A percentile compares a stretch with the other conserved stretches of the same genome.
Conservation (phyloP, 2,113 vertebrate species). For the Peromyscus leucopus region DNA sequence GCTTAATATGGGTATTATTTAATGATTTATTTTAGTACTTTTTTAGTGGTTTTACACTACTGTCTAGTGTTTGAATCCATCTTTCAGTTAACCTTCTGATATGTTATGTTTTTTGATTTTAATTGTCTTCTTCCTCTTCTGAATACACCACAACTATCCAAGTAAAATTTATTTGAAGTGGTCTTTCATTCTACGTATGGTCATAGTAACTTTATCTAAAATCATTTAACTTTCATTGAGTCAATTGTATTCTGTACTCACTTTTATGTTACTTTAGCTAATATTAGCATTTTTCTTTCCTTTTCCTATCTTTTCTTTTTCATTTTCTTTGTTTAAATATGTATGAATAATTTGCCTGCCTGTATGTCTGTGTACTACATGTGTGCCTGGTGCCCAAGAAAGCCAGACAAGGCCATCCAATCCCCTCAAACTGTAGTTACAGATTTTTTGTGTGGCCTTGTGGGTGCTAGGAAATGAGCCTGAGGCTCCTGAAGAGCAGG, state of each 20-base stretch:
- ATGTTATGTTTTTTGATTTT: not conserved
- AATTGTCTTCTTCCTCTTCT: not conserved
- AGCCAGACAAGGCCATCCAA: too few species aligned
- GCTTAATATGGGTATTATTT: too few species aligned
- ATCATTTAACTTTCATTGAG: not conserved
- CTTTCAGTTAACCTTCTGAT: not conserved
- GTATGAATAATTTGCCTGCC: not conserved
- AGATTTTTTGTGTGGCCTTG: not conserved
- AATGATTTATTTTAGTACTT: not conserved
- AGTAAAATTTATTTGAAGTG: not conserved
- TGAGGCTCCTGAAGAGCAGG: fast-evolving
- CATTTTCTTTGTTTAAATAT: not conserved
- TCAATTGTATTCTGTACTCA: not conserved
- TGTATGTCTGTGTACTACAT: not conserved
- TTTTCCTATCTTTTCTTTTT: not conserved
- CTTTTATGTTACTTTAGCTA: not conserved
- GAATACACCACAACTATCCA: not conserved
- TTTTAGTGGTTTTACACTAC: not conserved
- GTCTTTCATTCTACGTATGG: not conserved
- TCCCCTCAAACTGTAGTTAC: not conserved
- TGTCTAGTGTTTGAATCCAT: not conserved
- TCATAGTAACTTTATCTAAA: not conserved
- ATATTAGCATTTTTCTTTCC: not conserved
- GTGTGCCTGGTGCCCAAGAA: not conserved
- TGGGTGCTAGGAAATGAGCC: not conserved